Evolutionary conservation across 2,888 invertebrate genomes (phyloP).

Genomic region (Drosophila mimetica): DNA sequence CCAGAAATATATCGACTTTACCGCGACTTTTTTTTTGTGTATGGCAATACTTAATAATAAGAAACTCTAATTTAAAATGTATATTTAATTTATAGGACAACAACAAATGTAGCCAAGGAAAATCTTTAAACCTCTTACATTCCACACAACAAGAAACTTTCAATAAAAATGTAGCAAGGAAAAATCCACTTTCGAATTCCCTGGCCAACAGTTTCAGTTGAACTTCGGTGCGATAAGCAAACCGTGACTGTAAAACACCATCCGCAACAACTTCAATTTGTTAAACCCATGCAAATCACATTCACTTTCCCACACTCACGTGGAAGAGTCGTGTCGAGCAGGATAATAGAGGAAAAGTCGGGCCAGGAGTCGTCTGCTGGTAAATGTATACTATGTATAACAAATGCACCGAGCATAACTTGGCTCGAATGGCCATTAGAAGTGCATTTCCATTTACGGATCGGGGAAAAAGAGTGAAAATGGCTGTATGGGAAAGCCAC

Average conservation of each 20-base stretch:
- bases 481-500: slow-evolving; percentile 28
- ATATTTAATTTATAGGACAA: too few relatives aligned
- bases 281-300: slow-evolving; percentile 62
- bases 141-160: not conserved
- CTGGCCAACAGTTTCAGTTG: slow-evolving; percentile 21
- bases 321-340: slow-evolving; percentile 28
- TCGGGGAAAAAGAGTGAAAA: not conserved
- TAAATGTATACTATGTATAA: slow-evolving; percentile 4
- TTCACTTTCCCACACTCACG: slow-evolving; percentile 35
- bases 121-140: not conserved
- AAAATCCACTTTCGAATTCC: slow-evolving; percentile 13
- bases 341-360: slow-evolving; percentile 30
- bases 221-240: slow-evolving; percentile 41
- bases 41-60: too few relatives aligned
- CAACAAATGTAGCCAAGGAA: too few relatives aligned
- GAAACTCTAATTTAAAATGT: too few relatives aligned
- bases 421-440: slow-evolving; percentile 69
- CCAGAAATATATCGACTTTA: too few relatives aligned
- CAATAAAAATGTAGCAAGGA: not conserved
- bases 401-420: slow-evolving; percentile 62
- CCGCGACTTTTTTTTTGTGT: too few relatives aligned
- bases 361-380: slow-evolving; percentile 7
- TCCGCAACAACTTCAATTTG: slow-evolving; percentile 49
- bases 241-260: slow-evolving; percentile 31
- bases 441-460: slow-evolving; percentile 61